Evolutionary conservation across 64 coral and sea anemone genomes (phyloP).

Genomic region (Montipora cactus): DNA sequence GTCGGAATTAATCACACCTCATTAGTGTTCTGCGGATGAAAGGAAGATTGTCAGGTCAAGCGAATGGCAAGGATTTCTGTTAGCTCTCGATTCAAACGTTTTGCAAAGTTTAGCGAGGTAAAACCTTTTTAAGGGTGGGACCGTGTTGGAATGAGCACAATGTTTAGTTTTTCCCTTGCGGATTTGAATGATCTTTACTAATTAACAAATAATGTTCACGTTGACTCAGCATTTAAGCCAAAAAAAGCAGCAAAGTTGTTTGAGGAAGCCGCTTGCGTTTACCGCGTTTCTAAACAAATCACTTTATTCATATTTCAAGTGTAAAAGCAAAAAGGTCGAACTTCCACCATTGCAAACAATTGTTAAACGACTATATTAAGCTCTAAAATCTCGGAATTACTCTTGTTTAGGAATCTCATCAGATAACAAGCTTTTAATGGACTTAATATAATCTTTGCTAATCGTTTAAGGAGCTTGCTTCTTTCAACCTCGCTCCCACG

Average conservation of each 20-base stretch:
- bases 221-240: conserved; percentile 8
- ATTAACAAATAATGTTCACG: conserved; percentile 14
- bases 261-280: neutral
- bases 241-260: conserved; percentile 6
- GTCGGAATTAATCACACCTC: conserved; percentile 22
- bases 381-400: neutral
- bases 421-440: conserved; percentile 34
- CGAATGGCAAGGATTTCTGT: too few relatives aligned
- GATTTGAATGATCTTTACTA: neutral
- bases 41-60: too few relatives aligned
- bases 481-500: neutral
- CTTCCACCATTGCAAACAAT: conserved; percentile 11
- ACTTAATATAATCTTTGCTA: conserved; percentile 44
- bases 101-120: neutral
- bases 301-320: conserved; percentile 44
- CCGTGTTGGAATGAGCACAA: neutral
- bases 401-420: conserved; percentile 16
- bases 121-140: neutral
- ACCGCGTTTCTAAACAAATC: conserved; percentile 15
- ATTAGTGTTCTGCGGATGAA: neutral
- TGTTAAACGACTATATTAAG: neutral
- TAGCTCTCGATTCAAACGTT: neutral
- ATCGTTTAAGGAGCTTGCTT: neutral
- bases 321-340: conserved; percentile 17
- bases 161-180: conserved; percentile 13